Conservation (phyloP, 2,797 vertebrate genomes). For the Tinamus major region DNA sequence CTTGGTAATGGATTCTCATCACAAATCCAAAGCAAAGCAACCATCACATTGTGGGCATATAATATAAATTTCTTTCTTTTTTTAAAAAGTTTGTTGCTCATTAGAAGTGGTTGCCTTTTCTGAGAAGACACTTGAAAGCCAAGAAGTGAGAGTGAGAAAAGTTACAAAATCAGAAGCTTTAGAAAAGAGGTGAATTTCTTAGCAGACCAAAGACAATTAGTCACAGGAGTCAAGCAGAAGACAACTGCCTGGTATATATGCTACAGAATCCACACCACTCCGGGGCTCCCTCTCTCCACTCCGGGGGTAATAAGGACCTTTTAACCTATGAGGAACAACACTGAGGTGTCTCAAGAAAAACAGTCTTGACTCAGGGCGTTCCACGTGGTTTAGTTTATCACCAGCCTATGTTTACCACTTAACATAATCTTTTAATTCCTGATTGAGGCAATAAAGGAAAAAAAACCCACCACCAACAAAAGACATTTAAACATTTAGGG, state of each 20-base stretch:
- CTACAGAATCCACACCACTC: too few relatives aligned
- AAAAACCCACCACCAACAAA: too few relatives aligned
- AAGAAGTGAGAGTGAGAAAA: not conserved
- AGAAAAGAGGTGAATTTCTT: fast-evolving
- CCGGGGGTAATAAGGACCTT: not conserved
- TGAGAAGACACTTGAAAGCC: not conserved
- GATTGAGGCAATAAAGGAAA: too few relatives aligned
- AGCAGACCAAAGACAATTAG: not conserved
- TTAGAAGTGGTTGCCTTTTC: not conserved
- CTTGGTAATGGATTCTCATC: conserved; percentile 8
- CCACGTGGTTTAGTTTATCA: too few relatives aligned
- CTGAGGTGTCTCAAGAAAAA: not conserved
- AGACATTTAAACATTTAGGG: too few relatives aligned
- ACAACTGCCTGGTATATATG: not conserved
- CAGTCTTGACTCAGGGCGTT: too few relatives aligned
- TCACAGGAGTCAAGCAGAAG: not conserved
- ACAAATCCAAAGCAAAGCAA: not conserved
- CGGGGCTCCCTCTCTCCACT: not conserved
- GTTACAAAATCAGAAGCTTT: not conserved
- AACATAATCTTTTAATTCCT: too few relatives aligned
- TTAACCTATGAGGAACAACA: not conserved
- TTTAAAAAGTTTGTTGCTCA: not conserved
- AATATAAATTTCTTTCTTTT: not conserved
- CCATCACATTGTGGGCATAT: not conserved
- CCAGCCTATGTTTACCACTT: too few relatives aligned